Conservation (phyloP, 2,113 vertebrate species). For the Urocynchramus pylzowi region DNA sequence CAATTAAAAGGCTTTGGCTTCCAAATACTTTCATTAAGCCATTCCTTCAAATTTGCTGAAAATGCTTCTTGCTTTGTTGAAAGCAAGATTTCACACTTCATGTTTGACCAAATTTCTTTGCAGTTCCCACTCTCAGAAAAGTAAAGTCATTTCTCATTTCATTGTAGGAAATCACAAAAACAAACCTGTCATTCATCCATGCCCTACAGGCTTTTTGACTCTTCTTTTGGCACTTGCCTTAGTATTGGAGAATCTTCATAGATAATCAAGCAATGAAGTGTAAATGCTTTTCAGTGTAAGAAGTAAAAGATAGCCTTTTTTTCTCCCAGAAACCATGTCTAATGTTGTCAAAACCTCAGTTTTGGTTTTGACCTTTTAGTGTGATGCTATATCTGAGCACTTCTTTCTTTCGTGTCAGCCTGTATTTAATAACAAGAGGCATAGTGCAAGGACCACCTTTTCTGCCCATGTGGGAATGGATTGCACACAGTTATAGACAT, state of each 20-base stretch:
- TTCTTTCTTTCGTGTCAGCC: background rate
- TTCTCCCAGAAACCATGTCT: background rate
- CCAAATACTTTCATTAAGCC: background rate
- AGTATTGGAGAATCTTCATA: background rate
- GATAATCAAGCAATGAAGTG: background rate
- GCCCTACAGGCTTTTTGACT: background rate
- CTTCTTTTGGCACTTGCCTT: background rate
- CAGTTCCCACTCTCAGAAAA: background rate
- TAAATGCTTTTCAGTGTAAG: accelerated
- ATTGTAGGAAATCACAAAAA: background rate
- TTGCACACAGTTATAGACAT: background rate
- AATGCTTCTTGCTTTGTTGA: background rate
- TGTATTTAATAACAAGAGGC: background rate
- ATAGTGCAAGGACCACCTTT: background rate
- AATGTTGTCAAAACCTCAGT: background rate
- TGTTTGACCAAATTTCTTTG: background rate
- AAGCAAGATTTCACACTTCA: background rate
- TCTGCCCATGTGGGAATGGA: background rate
- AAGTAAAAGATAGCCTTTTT: background rate
- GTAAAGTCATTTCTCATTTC: background rate
- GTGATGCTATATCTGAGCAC: background rate
- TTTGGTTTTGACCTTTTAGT: background rate
- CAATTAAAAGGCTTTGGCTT: background rate
- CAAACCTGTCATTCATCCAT: background rate
- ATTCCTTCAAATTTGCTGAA: background rate